Conservation (phyloP, 1,140 invertebrate species). For the Aphaenogaster floridana region DNA sequence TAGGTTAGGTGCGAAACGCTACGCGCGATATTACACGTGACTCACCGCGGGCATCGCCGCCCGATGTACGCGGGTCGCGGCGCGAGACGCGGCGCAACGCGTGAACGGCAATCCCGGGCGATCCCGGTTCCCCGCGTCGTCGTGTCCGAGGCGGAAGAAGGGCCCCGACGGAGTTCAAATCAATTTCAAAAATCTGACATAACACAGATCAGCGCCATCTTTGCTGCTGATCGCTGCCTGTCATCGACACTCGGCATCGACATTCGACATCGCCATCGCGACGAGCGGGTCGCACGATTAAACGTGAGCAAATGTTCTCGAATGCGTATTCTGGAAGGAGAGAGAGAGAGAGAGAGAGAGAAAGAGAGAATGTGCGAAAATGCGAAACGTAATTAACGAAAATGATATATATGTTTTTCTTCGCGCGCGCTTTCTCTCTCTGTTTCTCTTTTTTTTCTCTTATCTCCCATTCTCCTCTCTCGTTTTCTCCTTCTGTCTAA, state of each 20-base stretch:
- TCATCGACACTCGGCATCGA: conserved; percentile 31
- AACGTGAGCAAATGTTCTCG: background rate
- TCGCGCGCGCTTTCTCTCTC: background rate
- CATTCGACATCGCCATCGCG: conserved; percentile 42
- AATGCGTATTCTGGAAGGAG: background rate
- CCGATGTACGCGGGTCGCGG: conserved; percentile 14
- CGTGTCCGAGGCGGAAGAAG: conserved; percentile 12
- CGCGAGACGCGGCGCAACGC: background rate
- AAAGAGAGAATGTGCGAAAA: background rate
- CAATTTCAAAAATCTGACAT: conserved; percentile 78
- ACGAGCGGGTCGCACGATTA: background rate
- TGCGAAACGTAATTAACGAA: background rate
- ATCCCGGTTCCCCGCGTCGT: background rate
- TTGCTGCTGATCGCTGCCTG: conserved; percentile 57
- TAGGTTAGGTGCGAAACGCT: conserved; percentile 74
- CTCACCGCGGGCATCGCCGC: conserved; percentile 44
- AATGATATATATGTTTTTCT: background rate
- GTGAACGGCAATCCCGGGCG: background rate
- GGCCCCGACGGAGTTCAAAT: conserved; percentile 55
- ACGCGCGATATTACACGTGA: conserved; percentile 70
- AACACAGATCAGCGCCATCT: conserved; percentile 80
- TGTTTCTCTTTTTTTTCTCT: background rate
- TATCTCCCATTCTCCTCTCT: background rate
- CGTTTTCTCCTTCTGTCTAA: background rate
- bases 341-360: background rate